A percentile compares a stretch with the other conserved stretches of the same genome.
These are phyloP conservation scores for Drosophila greeni DNA, from an alignment of 2,888 invertebrate species.

Conservation along the genomic window DNA sequence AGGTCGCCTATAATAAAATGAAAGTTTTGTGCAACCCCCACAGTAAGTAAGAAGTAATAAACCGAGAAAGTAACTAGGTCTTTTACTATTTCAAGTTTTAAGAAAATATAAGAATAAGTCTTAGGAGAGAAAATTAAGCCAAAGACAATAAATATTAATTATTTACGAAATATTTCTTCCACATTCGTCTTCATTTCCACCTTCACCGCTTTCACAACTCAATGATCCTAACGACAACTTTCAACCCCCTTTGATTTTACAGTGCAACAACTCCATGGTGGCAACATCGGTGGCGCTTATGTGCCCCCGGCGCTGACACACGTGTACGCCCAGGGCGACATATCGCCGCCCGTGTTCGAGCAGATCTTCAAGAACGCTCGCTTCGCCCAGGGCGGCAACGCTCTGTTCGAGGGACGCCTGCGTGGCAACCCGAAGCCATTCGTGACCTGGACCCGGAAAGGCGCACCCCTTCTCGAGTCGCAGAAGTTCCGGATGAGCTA, in stretches of 20 bases:
- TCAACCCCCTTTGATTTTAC: constrained; percentile 33
- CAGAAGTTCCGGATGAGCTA: constrained; percentile 94
- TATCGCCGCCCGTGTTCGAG: constrained; percentile 96
- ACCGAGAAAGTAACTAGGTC: background rate
- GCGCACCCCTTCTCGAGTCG: constrained; percentile 89
- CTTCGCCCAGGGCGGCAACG: constrained; percentile 96
- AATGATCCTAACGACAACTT: constrained; percentile 2
- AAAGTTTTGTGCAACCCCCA: background rate
- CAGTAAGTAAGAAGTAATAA: background rate
- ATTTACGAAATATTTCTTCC: background rate
- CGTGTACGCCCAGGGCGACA: constrained; percentile 85
- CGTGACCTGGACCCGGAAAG: constrained; percentile 94
- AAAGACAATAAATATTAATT: background rate
- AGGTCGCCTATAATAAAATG: background rate
- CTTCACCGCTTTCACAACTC: no score
- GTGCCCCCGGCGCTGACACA: constrained; percentile 78
- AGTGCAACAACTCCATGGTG: constrained; percentile 75
- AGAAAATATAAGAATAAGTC: background rate
- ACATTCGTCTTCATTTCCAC: background rate
- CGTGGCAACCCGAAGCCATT: constrained; percentile 94
- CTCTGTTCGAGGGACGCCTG: constrained; percentile 94
- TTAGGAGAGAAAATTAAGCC: background rate
- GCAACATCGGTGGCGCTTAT: constrained; percentile 65
- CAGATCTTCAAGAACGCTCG: constrained; percentile 96
- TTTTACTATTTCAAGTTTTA: background rate